Percentiles rank a stretch among this genome's conserved stretches.
These are phyloP conservation scores for Benthosema pterotum DNA, from an alignment of 2,797 vertebrate genomes.

Conservation along the genomic window DNA sequence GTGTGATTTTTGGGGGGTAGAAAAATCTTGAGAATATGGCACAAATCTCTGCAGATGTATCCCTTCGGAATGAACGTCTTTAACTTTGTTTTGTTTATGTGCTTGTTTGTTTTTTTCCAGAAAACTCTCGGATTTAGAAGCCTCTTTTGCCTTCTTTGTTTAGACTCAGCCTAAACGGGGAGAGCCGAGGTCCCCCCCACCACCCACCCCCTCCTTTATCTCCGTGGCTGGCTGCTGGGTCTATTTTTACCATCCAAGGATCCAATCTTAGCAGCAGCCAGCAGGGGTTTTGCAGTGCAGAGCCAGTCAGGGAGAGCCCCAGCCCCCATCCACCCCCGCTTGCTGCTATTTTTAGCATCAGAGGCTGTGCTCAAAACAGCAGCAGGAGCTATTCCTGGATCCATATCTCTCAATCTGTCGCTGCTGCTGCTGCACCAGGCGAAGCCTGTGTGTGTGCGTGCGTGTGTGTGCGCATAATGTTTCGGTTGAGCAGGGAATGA, in stretches of 20 bases:
- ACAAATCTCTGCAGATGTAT: no score
- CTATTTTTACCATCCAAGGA: constrained; percentile 79
- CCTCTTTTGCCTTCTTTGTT: no score
- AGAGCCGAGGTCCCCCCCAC: constrained; percentile 16
- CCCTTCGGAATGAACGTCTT: no score
- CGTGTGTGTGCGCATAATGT: constrained; percentile 15
- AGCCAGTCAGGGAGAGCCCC: constrained; percentile 75
- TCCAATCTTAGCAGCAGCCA: constrained; percentile 80
- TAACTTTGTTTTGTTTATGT: no score
- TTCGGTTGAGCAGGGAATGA: no score
- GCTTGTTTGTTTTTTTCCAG: no score
- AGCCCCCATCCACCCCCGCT: constrained; percentile 69
- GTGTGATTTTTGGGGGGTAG: no score
- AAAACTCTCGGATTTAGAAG: no score
- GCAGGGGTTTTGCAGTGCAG: constrained; percentile 50
- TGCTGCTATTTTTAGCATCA: constrained; percentile 76
- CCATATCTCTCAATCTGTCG: constrained; percentile 41
- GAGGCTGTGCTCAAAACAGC: constrained; percentile 67
- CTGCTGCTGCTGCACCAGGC: constrained; percentile 40
- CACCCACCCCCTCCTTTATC: no score
- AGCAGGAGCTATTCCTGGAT: constrained; percentile 73
- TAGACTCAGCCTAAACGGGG: no score
- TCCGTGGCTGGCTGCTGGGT: constrained; percentile 52
- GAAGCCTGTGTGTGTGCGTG: constrained; percentile 16
- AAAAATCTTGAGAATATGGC: no score